phyloP scores from a whole-genome alignment of 2,888 invertebrate genomes.

The Phoronis australis region DNA sequence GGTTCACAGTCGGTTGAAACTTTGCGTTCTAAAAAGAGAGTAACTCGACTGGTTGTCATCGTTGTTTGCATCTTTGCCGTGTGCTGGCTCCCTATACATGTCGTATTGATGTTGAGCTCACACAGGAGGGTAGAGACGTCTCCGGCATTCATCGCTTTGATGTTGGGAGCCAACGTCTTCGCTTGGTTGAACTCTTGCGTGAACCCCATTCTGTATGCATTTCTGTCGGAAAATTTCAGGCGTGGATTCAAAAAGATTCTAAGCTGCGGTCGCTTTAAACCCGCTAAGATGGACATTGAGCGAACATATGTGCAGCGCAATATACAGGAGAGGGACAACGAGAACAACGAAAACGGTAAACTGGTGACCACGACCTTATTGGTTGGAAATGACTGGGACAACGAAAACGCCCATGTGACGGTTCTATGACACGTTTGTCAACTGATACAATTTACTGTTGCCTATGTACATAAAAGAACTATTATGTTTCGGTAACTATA shows the following conservation, averaged over 20 bases:
- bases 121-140: constrained; percentile 59
- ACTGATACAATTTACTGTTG: too few species aligned
- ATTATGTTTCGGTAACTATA: too few species aligned
- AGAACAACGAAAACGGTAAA: too few species aligned
- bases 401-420: too few species aligned
- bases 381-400: too few species aligned
- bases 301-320: too few species aligned
- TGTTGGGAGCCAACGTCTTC: constrained; percentile 32
- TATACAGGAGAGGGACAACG: too few species aligned
- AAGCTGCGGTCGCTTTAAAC: too few species aligned
- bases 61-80: constrained; percentile 85
- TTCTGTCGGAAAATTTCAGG: constrained; percentile 85
- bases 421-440: too few species aligned
- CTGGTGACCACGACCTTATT: too few species aligned
- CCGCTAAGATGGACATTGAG: too few species aligned
- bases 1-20: constrained; percentile 71
- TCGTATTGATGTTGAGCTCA: constrained; percentile 64
- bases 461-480: too few species aligned
- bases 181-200: constrained; percentile 91
- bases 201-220: constrained; percentile 88
- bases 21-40: constrained; percentile 74
- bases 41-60: constrained; percentile 82
- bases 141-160: constrained; percentile 55
- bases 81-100: constrained; percentile 88
- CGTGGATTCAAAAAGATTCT: constrained; percentile 66